A percentile compares a stretch with the other conserved stretches of the same genome.
Conservation (phyloP, 2,113 vertebrate genomes). For the Poeciliopsis prolifica region DNA sequence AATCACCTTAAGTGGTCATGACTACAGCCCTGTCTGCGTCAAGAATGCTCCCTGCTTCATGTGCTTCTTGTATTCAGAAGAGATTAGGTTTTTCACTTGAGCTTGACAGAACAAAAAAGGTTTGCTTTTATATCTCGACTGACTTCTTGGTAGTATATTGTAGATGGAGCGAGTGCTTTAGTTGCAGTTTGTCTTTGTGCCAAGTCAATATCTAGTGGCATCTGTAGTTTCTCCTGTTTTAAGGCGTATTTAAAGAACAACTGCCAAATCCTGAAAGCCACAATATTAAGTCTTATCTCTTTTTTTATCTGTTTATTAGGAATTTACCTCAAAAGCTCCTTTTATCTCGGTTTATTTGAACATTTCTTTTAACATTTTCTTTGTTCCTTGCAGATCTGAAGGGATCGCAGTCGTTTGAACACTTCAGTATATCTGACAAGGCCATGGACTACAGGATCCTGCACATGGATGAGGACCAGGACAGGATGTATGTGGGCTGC, state of each 20-base stretch:
- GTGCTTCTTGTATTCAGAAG: not conserved
- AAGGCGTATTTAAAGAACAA: not conserved
- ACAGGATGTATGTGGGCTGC: slow-evolving; percentile 96
- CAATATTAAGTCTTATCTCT: not conserved
- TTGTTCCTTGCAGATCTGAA: slow-evolving; percentile 84
- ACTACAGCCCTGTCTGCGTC: slow-evolving; percentile 10
- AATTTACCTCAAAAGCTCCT: slow-evolving; percentile 4
- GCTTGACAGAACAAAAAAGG: slow-evolving; percentile 5
- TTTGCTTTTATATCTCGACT: not conserved
- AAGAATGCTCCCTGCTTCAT: not conserved
- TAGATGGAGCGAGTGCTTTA: not conserved
- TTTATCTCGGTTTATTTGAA: not conserved
- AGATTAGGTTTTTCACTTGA: slow-evolving; percentile 4
- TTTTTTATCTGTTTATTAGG: slow-evolving; percentile 3
- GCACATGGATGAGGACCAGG: slow-evolving; percentile 98
- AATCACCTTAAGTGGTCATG: slow-evolving; percentile 13
- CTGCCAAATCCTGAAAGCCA: slow-evolving; percentile 8
- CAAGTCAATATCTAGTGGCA: slow-evolving; percentile 14
- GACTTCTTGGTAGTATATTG: not conserved
- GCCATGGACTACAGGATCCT: slow-evolving; percentile 97
- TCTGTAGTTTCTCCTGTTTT: not conserved
- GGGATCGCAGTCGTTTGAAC: slow-evolving; percentile 87
- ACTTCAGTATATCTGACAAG: slow-evolving; percentile 87
- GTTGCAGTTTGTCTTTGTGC: not conserved
- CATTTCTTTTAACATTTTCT: slow-evolving; percentile 7